Evolutionary conservation across 2,888 invertebrate genomes (phyloP).

Genomic region (Metallyticus violacea): DNA sequence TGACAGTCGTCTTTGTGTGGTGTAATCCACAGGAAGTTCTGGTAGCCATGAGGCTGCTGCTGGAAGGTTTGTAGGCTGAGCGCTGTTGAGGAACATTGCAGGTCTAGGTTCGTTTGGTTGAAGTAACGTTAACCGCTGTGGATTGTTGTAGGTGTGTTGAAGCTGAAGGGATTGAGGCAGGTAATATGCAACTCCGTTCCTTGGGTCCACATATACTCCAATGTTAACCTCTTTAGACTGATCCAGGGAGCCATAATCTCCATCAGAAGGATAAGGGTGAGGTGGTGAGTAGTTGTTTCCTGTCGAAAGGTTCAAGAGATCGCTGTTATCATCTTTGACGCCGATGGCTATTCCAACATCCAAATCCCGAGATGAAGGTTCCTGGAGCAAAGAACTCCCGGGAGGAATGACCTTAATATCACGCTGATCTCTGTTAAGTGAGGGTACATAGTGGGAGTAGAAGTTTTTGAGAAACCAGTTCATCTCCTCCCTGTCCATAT

Average conservation of each 20-base stretch:
- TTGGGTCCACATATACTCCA: constrained; percentile 1
- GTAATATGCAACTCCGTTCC: background rate
- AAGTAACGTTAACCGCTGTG: background rate
- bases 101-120: background rate
- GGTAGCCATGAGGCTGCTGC: background rate
- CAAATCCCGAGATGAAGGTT: constrained; percentile 13
- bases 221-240: background rate
- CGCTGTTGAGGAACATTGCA: background rate
- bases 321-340: constrained; percentile 5
- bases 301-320: background rate
- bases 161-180: background rate
- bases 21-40: background rate
- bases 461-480: background rate
- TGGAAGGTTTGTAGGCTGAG: background rate
- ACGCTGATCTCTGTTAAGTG: background rate
- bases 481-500: background rate
- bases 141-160: background rate
- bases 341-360: constrained; percentile 20
- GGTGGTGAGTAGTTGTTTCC: background rate
- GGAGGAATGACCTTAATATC: background rate
- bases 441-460: background rate
- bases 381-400: background rate
- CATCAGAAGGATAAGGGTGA: background rate
- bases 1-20: background rate
- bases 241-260: background rate